These are phyloP conservation scores for Morinoia aosen DNA, from an alignment of 2,888 invertebrate genomes.

Conservation along the genomic window DNA sequence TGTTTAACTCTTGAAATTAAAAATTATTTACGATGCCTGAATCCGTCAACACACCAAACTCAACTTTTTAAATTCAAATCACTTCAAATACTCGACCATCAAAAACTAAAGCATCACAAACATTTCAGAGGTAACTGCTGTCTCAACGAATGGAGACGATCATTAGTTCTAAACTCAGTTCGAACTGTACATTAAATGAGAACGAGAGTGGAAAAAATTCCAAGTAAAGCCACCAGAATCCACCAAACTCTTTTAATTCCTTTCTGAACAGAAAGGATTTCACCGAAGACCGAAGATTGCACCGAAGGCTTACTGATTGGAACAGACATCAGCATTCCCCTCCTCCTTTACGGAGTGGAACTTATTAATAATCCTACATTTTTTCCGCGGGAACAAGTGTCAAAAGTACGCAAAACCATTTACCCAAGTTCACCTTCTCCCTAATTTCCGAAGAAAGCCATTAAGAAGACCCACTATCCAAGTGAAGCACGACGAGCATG, in stretches of 20 bases:
- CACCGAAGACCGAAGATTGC: not conserved
- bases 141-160: no score
- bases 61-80: no score
- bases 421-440: not conserved
- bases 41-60: no score
- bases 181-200: not conserved
- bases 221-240: not conserved
- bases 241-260: not conserved
- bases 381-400: not conserved
- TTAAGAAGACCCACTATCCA: not conserved
- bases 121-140: no score
- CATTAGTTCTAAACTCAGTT: no score
- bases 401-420: not conserved
- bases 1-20: no score
- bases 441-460: not conserved
- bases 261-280: not conserved
- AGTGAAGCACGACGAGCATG: not conserved
- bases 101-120: no score
- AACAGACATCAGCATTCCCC: not conserved
- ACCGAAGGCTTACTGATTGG: not conserved
- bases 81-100: no score
- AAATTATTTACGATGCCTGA: no score
- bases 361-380: not conserved
- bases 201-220: not conserved
- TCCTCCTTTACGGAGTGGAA: not conserved